These are phyloP conservation scores for Sterna hirundo DNA, from an alignment of 2,113 vertebrate genomes.

Conservation along the genomic window DNA sequence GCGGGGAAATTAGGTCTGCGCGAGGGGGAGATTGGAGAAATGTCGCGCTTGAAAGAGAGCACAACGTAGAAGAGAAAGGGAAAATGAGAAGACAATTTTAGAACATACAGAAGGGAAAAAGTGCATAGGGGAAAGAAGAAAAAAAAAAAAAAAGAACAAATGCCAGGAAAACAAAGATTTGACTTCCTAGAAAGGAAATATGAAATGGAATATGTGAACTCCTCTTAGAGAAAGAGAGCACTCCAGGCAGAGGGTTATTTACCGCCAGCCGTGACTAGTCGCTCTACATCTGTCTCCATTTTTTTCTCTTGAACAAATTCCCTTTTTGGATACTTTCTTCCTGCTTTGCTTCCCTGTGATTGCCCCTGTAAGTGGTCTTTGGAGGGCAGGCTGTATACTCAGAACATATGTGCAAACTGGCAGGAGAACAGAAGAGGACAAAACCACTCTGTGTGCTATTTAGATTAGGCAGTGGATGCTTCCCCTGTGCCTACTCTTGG, in stretches of 20 bases:
- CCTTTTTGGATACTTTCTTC: slow-evolving; percentile 63
- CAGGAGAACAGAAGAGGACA: slow-evolving; percentile 65
- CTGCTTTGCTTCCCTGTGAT: slow-evolving; percentile 62
- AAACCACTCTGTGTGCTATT: slow-evolving; percentile 61
- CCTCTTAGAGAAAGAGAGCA: slow-evolving; percentile 18
- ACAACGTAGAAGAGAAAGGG: neutral
- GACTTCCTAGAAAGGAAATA: slow-evolving; percentile 48
- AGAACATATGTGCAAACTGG: slow-evolving; percentile 65
- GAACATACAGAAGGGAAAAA: neutral
- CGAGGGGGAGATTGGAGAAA: neutral
- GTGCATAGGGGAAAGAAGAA: neutral
- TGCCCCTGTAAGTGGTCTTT: slow-evolving; percentile 67
- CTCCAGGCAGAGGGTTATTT: slow-evolving; percentile 63
- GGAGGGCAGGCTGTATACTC: slow-evolving; percentile 61
- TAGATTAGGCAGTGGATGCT: slow-evolving; percentile 45
- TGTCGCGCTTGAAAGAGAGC: neutral
- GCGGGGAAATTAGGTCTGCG: neutral
- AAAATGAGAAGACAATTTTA: neutral
- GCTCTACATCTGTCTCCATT: slow-evolving; percentile 63
- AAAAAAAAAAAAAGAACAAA: neutral
- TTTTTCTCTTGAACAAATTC: slow-evolving; percentile 61
- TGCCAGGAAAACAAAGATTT: slow-evolving; percentile 23
- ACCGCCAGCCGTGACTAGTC: slow-evolving; percentile 47
- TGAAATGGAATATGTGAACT: slow-evolving; percentile 39
- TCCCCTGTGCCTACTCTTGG: slow-evolving; percentile 29